Evolutionary conservation across 1,140 invertebrate species (phyloP).

Genomic region (Drosophila saltans): DNA sequence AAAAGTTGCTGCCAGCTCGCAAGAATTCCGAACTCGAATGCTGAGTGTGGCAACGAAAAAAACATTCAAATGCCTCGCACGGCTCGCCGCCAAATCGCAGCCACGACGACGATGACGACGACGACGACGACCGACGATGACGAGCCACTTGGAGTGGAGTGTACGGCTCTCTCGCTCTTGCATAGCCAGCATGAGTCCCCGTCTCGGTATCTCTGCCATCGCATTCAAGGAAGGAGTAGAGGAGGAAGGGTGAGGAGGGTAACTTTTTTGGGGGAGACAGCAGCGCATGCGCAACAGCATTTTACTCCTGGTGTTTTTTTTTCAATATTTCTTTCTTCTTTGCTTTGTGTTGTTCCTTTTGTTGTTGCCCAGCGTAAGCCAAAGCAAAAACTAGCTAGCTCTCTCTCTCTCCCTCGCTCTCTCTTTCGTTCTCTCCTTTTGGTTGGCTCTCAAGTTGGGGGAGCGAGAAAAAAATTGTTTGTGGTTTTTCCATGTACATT

Average conservation of each 20-base stretch:
- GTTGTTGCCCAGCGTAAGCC: background rate
- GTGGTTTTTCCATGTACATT: slow-evolving; percentile 64
- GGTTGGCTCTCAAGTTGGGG: background rate
- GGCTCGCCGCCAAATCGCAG: slow-evolving; percentile 72
- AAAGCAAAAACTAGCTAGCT: slow-evolving; percentile 36
- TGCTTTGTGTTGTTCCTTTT: too few species aligned
- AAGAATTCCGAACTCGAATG: slow-evolving; percentile 83
- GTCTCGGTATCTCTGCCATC: too few species aligned
- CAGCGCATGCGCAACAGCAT: slow-evolving; percentile 71
- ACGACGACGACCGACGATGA: slow-evolving; percentile 24
- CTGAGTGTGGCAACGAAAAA: slow-evolving; percentile 78
- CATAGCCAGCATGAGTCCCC: slow-evolving; percentile 3
- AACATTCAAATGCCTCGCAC: slow-evolving; percentile 81
- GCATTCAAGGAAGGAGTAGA: background rate
- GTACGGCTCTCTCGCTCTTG: slow-evolving; percentile 49
- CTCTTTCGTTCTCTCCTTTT: slow-evolving; percentile 11
- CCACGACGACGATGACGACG: slow-evolving; percentile 35
- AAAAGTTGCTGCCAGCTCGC: slow-evolving; percentile 82
- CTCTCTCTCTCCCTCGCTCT: slow-evolving; percentile 27
- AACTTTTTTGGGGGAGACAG: slow-evolving; percentile 49
- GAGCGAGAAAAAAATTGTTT: slow-evolving; percentile 65
- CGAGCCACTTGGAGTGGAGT: slow-evolving; percentile 28
- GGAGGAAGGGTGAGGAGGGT: background rate
- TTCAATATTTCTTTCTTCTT: background rate
- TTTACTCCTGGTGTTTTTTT: slow-evolving; percentile 62